Conservation (phyloP, 2,888 invertebrate genomes). For the Ptychoptera contaminata region DNA sequence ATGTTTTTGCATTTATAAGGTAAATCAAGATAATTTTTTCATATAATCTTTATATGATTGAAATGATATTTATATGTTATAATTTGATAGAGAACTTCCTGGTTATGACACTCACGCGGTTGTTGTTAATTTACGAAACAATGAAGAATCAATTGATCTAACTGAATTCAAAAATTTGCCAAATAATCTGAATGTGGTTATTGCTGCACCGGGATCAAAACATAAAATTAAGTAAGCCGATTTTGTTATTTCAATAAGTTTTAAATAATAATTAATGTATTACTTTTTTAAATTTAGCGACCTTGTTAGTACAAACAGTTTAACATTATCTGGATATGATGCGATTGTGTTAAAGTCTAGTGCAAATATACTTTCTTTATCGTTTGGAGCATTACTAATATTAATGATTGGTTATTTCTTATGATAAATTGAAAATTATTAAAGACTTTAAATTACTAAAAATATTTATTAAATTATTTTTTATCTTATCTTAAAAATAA, state of each 20-base stretch:
- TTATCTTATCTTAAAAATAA: too few relatives aligned
- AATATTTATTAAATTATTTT: too few relatives aligned
- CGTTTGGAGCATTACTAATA: neutral
- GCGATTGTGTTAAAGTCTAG: neutral
- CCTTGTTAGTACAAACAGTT: neutral
- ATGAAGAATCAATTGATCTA: neutral
- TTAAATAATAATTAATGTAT: too few relatives aligned
- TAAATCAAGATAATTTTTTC: neutral
- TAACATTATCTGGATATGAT: constrained; percentile 4
- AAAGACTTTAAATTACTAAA: too few relatives aligned
- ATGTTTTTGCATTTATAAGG: neutral
- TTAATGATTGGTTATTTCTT: too few relatives aligned
- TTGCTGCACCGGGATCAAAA: neutral
- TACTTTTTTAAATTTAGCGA: too few relatives aligned
- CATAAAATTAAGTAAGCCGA: too few relatives aligned
- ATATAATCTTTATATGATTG: too few relatives aligned
- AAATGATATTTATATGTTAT: neutral
- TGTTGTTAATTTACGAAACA: neutral
- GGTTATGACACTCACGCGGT: neutral
- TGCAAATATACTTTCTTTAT: neutral
- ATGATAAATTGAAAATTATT: too few relatives aligned
- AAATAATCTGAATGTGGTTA: neutral
- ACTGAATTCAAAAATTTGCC: neutral
- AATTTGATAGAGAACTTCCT: neutral
- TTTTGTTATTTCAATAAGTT: too few relatives aligned